Evolutionary conservation across 2,888 invertebrate species (phyloP).

Genomic region (Leptinotarsa haldemani): DNA sequence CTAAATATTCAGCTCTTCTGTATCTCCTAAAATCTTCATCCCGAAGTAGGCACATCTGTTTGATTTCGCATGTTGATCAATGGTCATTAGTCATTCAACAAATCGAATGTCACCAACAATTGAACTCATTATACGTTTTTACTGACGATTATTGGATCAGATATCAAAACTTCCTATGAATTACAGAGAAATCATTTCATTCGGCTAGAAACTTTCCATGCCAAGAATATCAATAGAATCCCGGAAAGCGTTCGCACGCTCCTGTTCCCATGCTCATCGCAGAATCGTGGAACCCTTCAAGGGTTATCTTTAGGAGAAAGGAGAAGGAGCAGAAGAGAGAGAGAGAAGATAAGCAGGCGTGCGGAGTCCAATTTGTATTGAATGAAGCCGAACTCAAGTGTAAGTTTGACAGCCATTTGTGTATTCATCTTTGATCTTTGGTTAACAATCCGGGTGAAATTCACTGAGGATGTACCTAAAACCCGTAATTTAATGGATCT

Average conservation of each 20-base stretch:
- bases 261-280: background rate
- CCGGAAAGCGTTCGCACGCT: background rate
- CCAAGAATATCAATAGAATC: background rate
- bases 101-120: too few relatives aligned
- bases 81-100: too few relatives aligned
- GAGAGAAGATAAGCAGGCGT: slow-evolving; percentile 15
- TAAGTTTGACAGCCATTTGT: slow-evolving; percentile 58
- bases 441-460: slow-evolving; percentile 58
- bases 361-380: slow-evolving; percentile 49
- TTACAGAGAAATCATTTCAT: too few relatives aligned
- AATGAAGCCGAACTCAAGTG: slow-evolving; percentile 53
- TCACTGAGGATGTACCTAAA: slow-evolving; percentile 51
- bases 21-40: too few relatives aligned
- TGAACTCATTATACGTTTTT: too few relatives aligned
- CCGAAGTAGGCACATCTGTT: too few relatives aligned
- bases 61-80: too few relatives aligned
- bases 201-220: background rate
- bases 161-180: too few relatives aligned
- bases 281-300: slow-evolving; percentile 47
- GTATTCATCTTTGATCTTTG: slow-evolving; percentile 61
- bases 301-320: slow-evolving; percentile 27
- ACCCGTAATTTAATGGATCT: slow-evolving; percentile 52
- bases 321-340: slow-evolving; percentile 25
- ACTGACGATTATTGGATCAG: too few relatives aligned
- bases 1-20: too few relatives aligned